These are phyloP conservation scores for Trichogramma pretiosum DNA, from an alignment of 1,140 invertebrate species.

Conservation along the genomic window DNA sequence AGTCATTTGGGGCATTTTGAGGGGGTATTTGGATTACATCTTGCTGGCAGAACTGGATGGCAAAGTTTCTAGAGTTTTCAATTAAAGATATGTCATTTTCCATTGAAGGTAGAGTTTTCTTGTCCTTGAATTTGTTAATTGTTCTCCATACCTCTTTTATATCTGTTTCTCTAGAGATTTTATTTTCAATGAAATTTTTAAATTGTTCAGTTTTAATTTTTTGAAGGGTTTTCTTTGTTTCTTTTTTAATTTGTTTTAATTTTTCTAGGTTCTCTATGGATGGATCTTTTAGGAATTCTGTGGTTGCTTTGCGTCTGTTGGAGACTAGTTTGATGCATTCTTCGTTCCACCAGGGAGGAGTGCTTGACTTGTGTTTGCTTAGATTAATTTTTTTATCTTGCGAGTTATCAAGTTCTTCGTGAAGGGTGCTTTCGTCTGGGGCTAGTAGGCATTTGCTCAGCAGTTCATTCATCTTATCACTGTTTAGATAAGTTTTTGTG, in stretches of 20 bases:
- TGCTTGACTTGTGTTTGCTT: neutral
- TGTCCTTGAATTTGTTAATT: neutral
- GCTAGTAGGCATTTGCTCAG: neutral
- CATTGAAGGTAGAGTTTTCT: neutral
- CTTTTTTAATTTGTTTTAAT: neutral
- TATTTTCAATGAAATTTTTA: neutral
- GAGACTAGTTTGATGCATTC: neutral
- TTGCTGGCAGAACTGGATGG: neutral
- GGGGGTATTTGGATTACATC: too few species aligned
- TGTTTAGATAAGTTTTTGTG: neutral
- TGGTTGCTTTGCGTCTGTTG: neutral
- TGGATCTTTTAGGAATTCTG: neutral
- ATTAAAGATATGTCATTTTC: neutral
- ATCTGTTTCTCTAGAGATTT: neutral
- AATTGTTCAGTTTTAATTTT: neutral
- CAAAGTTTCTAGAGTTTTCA: neutral
- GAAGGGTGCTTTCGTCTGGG: neutral
- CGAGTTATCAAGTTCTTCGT: neutral
- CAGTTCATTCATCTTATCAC: neutral
- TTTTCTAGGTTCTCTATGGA: neutral
- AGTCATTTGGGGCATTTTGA: neutral
- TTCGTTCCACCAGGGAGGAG: neutral
- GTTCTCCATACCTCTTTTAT: neutral
- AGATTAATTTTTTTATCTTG: neutral
- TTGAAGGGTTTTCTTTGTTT: neutral